Conservation (phyloP, 2,888 invertebrate genomes). For the Anagyrus pseudococci region DNA sequence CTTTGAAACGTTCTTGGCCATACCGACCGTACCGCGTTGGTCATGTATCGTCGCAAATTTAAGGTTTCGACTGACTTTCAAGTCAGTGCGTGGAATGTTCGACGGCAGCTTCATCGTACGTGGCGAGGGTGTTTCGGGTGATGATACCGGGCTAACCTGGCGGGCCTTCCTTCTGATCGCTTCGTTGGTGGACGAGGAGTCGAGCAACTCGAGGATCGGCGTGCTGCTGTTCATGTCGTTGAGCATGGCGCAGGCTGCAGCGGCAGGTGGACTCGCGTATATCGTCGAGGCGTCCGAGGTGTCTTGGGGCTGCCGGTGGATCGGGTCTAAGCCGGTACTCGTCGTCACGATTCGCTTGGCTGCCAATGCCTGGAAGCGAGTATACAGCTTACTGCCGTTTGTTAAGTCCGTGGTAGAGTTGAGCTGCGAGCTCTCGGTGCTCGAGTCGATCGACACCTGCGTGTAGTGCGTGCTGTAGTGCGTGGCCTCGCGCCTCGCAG, state of each 20-base stretch:
- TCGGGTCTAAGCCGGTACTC: not conserved
- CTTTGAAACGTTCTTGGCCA: not conserved
- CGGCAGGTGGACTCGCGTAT: constrained; percentile 54
- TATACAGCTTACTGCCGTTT: constrained; percentile 29
- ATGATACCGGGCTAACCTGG: constrained; percentile 56
- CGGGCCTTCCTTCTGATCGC: constrained; percentile 39
- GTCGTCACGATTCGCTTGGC: constrained; percentile 42
- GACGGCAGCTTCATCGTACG: constrained; percentile 55
- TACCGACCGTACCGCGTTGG: too few species aligned
- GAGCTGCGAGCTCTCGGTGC: constrained; percentile 50
- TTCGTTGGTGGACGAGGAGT: constrained; percentile 49
- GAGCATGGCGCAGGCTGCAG: constrained; percentile 41
- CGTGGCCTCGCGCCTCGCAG: not conserved
- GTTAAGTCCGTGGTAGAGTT: constrained; percentile 41
- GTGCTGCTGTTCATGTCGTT: constrained; percentile 44
- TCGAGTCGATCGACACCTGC: constrained; percentile 45
- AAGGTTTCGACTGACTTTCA: constrained; percentile 44
- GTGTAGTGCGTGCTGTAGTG: constrained; percentile 16
- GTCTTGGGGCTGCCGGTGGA: constrained; percentile 41
- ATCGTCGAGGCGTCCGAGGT: constrained; percentile 57
- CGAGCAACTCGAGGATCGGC: constrained; percentile 54
- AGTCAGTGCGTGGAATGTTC: constrained; percentile 47
- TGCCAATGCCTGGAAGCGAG: constrained; percentile 14
- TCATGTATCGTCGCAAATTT: constrained; percentile 32
- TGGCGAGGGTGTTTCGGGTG: constrained; percentile 58